Percentiles rank a stretch among this genome's conserved stretches.
Conservation (phyloP, 2,113 vertebrate species). For the Bettongia penicillata region DNA sequence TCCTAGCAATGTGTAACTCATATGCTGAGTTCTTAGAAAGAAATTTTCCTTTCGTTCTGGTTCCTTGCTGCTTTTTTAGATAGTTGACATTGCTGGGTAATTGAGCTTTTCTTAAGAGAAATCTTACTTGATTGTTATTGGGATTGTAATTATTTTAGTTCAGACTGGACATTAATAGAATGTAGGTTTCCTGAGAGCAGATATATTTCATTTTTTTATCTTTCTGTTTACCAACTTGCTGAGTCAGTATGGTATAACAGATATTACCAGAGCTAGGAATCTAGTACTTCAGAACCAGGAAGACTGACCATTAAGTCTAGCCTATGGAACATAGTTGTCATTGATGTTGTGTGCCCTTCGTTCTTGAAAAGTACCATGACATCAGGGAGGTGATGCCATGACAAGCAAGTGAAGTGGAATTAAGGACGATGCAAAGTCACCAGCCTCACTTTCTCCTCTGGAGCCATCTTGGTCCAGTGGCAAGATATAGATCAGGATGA, state of each 20-base stretch:
- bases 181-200: not conserved
- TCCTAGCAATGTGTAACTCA: not conserved
- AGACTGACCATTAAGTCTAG: not conserved
- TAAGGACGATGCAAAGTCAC: too few relatives aligned
- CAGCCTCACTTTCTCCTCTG: too few relatives aligned
- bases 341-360: too few relatives aligned
- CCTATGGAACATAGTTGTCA: not conserved
- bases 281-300: not conserved
- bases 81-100: constrained; percentile 10
- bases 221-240: not conserved
- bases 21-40: not conserved
- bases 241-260: not conserved
- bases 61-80: not conserved
- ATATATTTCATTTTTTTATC: not conserved
- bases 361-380: too few relatives aligned
- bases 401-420: too few relatives aligned
- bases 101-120: not conserved
- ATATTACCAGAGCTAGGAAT: not conserved
- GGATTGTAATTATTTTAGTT: constrained; percentile 5
- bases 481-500: too few relatives aligned
- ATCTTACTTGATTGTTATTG: not conserved
- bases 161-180: not conserved
- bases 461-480: too few relatives aligned
- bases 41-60: not conserved
- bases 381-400: too few relatives aligned